A percentile compares a stretch with the other conserved stretches of the same genome.
Evolutionary conservation across 2,113 vertebrate genomes (phyloP).

Genomic region (Lophochroa leadbeateri): DNA sequence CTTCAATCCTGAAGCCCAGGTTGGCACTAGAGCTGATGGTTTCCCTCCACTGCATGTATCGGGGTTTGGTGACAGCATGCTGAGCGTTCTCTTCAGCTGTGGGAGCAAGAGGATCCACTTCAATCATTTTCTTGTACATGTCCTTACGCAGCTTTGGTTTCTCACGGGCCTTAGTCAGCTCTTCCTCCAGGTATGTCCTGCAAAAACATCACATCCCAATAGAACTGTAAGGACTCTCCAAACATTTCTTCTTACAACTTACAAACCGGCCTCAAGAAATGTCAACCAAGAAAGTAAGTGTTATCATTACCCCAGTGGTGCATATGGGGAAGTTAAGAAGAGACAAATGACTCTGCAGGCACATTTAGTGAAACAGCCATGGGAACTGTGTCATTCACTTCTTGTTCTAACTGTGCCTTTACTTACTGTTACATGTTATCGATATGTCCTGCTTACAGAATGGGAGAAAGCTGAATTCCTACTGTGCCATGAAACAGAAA

Average conservation of each 20-base stretch:
- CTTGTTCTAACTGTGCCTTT: background rate
- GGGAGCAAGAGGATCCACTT: constrained; percentile 89
- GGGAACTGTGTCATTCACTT: background rate
- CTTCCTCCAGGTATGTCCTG: constrained; percentile 96
- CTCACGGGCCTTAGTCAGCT: constrained; percentile 90
- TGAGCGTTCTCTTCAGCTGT: constrained; percentile 87
- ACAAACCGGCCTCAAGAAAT: background rate
- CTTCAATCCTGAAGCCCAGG: constrained; percentile 96
- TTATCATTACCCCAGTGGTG: background rate
- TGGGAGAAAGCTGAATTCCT: background rate
- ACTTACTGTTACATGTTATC: background rate
- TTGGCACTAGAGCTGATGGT: constrained; percentile 94
- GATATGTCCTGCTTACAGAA: background rate
- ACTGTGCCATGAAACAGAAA: background rate
- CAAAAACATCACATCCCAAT: constrained; percentile 5
- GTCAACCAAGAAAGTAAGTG: background rate
- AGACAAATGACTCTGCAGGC: background rate
- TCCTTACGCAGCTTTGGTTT: constrained; percentile 92
- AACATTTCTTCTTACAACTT: background rate
- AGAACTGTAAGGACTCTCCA: background rate
- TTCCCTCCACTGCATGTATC: constrained; percentile 99
- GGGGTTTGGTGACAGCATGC: constrained; percentile 89
- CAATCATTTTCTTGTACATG: constrained; percentile 97
- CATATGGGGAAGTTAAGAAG: background rate
- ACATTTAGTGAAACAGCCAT: no score